A percentile compares a stretch with the other conserved stretches of the same genome.
Conservation (phyloP, 2,113 vertebrate genomes). For the Nipponia nippon region DNA sequence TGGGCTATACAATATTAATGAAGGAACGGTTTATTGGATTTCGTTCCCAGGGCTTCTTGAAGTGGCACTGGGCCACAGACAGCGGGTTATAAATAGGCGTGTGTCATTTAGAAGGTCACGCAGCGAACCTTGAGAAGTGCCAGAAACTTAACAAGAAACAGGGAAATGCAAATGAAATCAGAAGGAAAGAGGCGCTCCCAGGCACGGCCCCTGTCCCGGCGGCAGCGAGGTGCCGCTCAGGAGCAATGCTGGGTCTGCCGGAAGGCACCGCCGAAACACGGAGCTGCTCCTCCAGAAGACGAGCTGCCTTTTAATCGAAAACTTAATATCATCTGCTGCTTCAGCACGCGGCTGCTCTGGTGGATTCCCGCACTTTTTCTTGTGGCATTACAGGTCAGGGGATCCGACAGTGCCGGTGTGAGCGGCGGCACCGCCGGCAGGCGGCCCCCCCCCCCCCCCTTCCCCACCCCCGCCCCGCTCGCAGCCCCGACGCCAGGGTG, state of each 20-base stretch:
- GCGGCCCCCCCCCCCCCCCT: no score
- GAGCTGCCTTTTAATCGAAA: background rate
- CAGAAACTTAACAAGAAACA: background rate
- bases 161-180: background rate
- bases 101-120: background rate
- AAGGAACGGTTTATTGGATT: background rate
- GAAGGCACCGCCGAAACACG: fast-evolving
- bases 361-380: background rate
- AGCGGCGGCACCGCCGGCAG: background rate
- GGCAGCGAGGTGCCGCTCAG: background rate
- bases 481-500: background rate
- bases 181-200: fast-evolving
- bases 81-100: background rate
- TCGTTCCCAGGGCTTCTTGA: background rate
- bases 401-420: fast-evolving
- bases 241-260: fast-evolving
- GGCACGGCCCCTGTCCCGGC: fast-evolving
- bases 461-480: background rate
- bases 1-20: background rate
- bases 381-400: background rate
- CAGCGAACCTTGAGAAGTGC: background rate
- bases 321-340: fast-evolving
- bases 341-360: background rate
- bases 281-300: background rate
- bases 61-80: background rate